Percentiles rank a stretch among this genome's conserved stretches.
Evolutionary conservation across 2,888 invertebrate genomes (phyloP).

Genomic region (Morpho helenor): DNA sequence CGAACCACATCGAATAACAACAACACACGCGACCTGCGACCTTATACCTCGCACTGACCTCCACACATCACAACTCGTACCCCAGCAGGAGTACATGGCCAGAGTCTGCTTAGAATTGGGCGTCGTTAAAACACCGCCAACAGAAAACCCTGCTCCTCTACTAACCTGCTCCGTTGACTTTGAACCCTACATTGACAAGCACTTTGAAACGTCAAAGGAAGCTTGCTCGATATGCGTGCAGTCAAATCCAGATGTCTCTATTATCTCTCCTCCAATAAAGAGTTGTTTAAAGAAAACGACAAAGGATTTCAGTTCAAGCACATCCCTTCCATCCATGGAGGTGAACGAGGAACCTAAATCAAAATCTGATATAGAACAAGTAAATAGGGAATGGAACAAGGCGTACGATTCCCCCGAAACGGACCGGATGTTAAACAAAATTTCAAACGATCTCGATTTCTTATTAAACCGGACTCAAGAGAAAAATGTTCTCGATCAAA

Average conservation of each 20-base stretch:
- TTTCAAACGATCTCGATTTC: constrained; percentile 90
- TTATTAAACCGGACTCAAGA: constrained; percentile 83
- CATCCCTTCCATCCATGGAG: constrained; percentile 60
- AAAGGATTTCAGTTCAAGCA: constrained; percentile 50
- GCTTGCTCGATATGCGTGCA: constrained; percentile 63
- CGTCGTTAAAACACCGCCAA: constrained; percentile 43
- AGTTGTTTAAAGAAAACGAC: constrained; percentile 66
- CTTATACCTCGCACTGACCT: constrained; percentile 48
- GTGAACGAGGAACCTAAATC: constrained; percentile 42
- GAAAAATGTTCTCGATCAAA: constrained; percentile 47
- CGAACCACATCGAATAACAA: constrained; percentile 38
- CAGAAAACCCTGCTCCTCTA: constrained; percentile 40
- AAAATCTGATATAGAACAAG: constrained; percentile 58
- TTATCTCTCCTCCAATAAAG: constrained; percentile 63
- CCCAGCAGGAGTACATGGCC: constrained; percentile 54
- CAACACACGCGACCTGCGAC: constrained; percentile 59
- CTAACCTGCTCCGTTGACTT: constrained; percentile 58
- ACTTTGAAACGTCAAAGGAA: constrained; percentile 54
- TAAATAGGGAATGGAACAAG: constrained; percentile 59
- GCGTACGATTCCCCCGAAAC: constrained; percentile 60
- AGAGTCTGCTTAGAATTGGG: constrained; percentile 80
- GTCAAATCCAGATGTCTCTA: constrained; percentile 63
- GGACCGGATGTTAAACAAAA: constrained; percentile 87
- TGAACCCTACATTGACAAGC: constrained; percentile 51
- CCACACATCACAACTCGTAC: constrained; percentile 7